These are phyloP conservation scores for Ectropis grisescens DNA, from an alignment of 1,140 invertebrate species.

Conservation along the genomic window DNA sequence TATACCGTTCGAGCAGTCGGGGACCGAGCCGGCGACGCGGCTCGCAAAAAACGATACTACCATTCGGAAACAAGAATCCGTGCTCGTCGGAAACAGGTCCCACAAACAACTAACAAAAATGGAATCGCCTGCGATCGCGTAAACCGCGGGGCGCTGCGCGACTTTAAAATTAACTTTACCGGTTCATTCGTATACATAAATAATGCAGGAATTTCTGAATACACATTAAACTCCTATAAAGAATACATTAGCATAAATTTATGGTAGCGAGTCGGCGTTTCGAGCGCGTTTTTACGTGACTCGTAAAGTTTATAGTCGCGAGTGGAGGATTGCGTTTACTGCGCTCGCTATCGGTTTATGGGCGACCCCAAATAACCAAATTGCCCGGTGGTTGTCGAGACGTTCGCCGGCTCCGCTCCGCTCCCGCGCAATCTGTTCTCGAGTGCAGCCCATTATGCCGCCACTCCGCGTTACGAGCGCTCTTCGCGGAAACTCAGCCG, in stretches of 20 bases:
- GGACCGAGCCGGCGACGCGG: no score
- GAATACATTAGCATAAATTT: conserved; percentile 71
- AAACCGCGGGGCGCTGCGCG: conserved; percentile 46
- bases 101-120: conserved; percentile 42
- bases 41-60: no score
- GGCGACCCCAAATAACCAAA: conserved; percentile 66
- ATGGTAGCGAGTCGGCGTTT: conserved; percentile 62
- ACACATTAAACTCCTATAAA: conserved; percentile 70
- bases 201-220: conserved; percentile 68
- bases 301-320: conserved; percentile 69
- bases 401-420: conserved; percentile 12
- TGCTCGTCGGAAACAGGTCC: conserved; percentile 27
- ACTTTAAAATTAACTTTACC: conserved; percentile 67
- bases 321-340: conserved; percentile 67
- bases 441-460: conserved; percentile 7
- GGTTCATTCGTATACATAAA: conserved; percentile 68
- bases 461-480: conserved; percentile 19
- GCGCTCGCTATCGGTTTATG: conserved; percentile 61
- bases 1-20: conserved; percentile 24
- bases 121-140: conserved; percentile 39
- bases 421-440: conserved; percentile 8
- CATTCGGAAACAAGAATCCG: conserved; percentile 31
- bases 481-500: conserved; percentile 16
- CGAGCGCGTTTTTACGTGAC: conserved; percentile 68
- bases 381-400: conserved; percentile 41